phyloP scores from a whole-genome alignment of 2,797 vertebrate species.

The Parotocinclus haroldoi region DNA sequence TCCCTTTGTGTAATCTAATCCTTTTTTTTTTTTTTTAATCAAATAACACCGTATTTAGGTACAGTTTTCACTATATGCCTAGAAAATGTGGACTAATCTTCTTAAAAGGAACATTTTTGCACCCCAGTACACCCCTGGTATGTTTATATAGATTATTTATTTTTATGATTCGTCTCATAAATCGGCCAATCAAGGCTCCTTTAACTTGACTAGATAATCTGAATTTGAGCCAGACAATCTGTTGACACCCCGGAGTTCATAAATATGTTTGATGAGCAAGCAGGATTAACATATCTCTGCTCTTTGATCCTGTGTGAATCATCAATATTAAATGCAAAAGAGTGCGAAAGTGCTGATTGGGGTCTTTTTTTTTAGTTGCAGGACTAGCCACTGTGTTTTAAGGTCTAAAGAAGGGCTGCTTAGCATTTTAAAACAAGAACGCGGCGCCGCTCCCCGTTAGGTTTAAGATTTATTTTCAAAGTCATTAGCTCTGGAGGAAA shows the following conservation, averaged over 20 bases:
- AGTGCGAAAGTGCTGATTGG: slow-evolving; percentile 74
- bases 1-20: no score
- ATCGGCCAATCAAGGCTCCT: no score
- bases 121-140: no score
- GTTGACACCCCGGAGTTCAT: slow-evolving; percentile 76
- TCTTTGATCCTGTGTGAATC: slow-evolving; percentile 82
- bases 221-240: slow-evolving; percentile 67
- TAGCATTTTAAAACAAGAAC: slow-evolving; percentile 71
- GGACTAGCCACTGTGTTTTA: slow-evolving; percentile 72
- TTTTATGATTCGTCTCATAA: no score
- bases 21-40: no score
- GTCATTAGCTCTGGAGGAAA: background rate
- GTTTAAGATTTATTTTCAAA: slow-evolving; percentile 40
- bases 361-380: slow-evolving; percentile 62
- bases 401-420: slow-evolving; percentile 71
- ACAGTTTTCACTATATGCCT: no score
- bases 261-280: slow-evolving; percentile 72
- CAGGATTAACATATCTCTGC: slow-evolving; percentile 79
- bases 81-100: no score
- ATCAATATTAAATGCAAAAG: slow-evolving; percentile 79
- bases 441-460: slow-evolving; percentile 52
- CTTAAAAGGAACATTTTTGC: no score
- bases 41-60: no score
- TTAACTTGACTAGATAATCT: slow-evolving; percentile 60
- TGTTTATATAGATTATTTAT: no score